Conservation (phyloP, 2,888 invertebrate species). For the Hirtodrosophila confusa region DNA sequence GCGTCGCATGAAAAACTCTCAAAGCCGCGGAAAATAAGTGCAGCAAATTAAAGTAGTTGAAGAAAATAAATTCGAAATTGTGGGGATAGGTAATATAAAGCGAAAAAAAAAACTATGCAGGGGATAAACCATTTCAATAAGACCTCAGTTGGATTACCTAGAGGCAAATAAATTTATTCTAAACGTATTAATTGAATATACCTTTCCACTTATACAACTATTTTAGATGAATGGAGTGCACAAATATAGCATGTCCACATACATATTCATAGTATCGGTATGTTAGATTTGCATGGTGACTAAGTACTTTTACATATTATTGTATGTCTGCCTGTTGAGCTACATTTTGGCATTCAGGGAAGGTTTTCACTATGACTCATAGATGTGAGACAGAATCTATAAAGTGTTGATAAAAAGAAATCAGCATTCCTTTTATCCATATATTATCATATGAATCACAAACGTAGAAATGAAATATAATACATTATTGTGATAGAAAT, state of each 20-base stretch:
- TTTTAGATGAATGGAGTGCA: neutral
- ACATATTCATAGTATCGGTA: neutral
- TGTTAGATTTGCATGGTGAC: slow-evolving; percentile 22
- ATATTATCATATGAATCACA: slow-evolving; percentile 38
- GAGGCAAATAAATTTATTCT: slow-evolving; percentile 8
- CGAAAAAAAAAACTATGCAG: too few relatives aligned
- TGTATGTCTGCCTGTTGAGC: slow-evolving; percentile 3
- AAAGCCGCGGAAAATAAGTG: slow-evolving; percentile 16
- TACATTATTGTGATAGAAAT: neutral
- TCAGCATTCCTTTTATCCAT: slow-evolving; percentile 4
- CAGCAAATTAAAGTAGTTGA: slow-evolving; percentile 15
- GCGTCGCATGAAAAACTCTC: slow-evolving; percentile 18
- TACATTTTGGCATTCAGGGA: slow-evolving; percentile 33
- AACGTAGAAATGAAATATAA: slow-evolving; percentile 11
- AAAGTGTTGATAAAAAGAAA: slow-evolving; percentile 19
- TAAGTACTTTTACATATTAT: slow-evolving; percentile 13
- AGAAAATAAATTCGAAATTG: neutral
- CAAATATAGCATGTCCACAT: neutral
- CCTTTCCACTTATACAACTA: too few relatives aligned
- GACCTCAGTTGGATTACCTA: too few relatives aligned
- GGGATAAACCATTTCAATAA: too few relatives aligned
- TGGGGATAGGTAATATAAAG: neutral
- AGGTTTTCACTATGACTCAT: slow-evolving; percentile 50
- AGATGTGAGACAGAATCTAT: slow-evolving; percentile 39
- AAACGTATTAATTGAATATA: slow-evolving; percentile 7